Evolutionary conservation across 2,888 invertebrate species (phyloP).

Genomic region (Busseola fusca): DNA sequence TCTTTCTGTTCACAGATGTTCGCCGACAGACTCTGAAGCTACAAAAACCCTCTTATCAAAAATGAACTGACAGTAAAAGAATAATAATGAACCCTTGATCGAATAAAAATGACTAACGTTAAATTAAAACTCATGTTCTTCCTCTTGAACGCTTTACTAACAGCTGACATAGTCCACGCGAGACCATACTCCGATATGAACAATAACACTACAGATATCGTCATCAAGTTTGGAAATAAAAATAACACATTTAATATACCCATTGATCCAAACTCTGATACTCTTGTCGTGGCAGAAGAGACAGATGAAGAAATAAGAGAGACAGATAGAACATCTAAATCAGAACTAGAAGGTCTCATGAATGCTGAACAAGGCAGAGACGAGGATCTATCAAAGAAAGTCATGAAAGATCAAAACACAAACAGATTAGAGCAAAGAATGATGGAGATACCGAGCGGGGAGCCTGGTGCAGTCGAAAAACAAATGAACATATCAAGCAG

Average conservation of each 20-base stretch:
- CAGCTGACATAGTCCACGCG: constrained; percentile 80
- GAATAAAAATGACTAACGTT: constrained; percentile 83
- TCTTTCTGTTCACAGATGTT: constrained; percentile 75
- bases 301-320: constrained; percentile 66
- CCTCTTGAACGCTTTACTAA: constrained; percentile 79
- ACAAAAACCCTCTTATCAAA: constrained; percentile 39
- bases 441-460: constrained; percentile 70
- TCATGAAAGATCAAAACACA: constrained; percentile 68
- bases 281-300: constrained; percentile 80
- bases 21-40: constrained; percentile 59
- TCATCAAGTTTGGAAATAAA: constrained; percentile 75
- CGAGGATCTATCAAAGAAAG: constrained; percentile 76
- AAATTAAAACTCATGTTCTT: constrained; percentile 86
- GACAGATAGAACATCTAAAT: constrained; percentile 78
- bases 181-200: constrained; percentile 77
- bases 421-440: constrained; percentile 52
- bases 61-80: constrained; percentile 58
- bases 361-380: constrained; percentile 83
- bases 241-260: constrained; percentile 80
- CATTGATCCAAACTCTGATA: constrained; percentile 82
- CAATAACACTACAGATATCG: constrained; percentile 69
- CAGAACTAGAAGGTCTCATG: constrained; percentile 79
- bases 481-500: constrained; percentile 85
- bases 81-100: constrained; percentile 70
- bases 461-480: constrained; percentile 74